phyloP scores from a whole-genome alignment of 2,113 vertebrate genomes.

The Gopherus flavomarginatus region DNA sequence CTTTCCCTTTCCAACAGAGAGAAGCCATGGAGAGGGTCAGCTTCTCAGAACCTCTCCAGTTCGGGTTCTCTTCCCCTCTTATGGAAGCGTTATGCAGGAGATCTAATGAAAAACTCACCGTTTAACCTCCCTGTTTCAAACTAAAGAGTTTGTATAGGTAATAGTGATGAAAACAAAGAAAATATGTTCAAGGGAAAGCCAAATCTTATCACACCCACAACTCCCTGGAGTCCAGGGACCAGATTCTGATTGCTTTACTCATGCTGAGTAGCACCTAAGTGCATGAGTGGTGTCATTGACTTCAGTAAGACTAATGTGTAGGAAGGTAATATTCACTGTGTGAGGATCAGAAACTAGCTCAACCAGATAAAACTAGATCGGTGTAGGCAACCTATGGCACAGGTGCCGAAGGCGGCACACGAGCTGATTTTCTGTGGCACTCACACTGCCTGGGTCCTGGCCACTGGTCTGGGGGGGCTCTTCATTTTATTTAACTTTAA shows the following conservation, averaged over 20 bases:
- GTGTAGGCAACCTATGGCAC: too few relatives aligned
- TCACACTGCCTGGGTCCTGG: too few relatives aligned
- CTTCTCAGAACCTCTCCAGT: background rate
- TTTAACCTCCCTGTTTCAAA: background rate
- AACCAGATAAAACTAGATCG: background rate
- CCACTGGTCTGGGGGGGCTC: too few relatives aligned
- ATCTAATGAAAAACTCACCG: background rate
- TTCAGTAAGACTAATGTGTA: background rate
- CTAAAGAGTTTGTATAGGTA: background rate
- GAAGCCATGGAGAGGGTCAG: rapidly evolving
- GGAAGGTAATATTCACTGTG: background rate
- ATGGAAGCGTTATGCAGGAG: background rate
- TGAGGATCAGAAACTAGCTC: background rate
- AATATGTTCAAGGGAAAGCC: background rate
- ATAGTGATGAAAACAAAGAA: background rate
- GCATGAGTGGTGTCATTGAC: background rate
- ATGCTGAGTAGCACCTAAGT: background rate
- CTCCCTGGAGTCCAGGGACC: background rate
- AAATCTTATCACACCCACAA: background rate
- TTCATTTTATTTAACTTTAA: too few relatives aligned
- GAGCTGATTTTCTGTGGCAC: too few relatives aligned
- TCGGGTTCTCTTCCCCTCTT: background rate
- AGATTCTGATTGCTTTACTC: background rate
- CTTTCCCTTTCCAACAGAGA: background rate
- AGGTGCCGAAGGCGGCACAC: too few relatives aligned